Conservation (phyloP, 1,140 invertebrate genomes). For the Sitobion miscanthi region DNA sequence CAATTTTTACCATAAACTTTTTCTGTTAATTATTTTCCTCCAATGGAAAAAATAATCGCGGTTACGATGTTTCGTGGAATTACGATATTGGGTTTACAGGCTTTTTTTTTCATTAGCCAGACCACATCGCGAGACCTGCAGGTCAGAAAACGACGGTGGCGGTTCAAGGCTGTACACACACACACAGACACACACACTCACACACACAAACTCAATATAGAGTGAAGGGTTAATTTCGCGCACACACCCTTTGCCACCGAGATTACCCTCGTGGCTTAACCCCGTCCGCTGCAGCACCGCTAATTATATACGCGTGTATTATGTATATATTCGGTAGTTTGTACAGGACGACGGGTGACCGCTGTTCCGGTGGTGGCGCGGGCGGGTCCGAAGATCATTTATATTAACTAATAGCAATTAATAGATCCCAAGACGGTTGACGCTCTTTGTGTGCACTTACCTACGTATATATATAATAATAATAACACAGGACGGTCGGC, state of each 20-base stretch:
- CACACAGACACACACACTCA: background rate
- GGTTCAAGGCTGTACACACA: background rate
- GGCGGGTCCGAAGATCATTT: conserved; percentile 53
- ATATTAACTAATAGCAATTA: conserved; percentile 56
- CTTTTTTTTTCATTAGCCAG: background rate
- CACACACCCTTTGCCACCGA: conserved; percentile 44
- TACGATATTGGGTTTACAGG: background rate
- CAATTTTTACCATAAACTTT: background rate
- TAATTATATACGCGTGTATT: conserved; percentile 45
- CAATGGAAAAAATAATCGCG: background rate
- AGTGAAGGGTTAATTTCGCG: conserved; percentile 55
- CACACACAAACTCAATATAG: conserved; percentile 37
- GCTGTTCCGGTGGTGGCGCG: conserved; percentile 10
- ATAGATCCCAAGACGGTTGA: conserved; percentile 55
- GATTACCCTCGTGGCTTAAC: conserved; percentile 53
- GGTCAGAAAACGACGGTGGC: background rate
- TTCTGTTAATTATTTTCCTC: background rate
- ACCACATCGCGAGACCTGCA: conserved; percentile 1
- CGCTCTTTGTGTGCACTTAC: background rate
- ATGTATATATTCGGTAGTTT: background rate
- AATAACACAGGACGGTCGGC: background rate
- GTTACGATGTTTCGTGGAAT: background rate
- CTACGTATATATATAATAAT: background rate
- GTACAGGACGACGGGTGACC: background rate
- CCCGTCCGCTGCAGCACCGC: conserved; percentile 39